Conservation (phyloP, 2,888 invertebrate genomes). For the Polydrusus tereticollis region DNA sequence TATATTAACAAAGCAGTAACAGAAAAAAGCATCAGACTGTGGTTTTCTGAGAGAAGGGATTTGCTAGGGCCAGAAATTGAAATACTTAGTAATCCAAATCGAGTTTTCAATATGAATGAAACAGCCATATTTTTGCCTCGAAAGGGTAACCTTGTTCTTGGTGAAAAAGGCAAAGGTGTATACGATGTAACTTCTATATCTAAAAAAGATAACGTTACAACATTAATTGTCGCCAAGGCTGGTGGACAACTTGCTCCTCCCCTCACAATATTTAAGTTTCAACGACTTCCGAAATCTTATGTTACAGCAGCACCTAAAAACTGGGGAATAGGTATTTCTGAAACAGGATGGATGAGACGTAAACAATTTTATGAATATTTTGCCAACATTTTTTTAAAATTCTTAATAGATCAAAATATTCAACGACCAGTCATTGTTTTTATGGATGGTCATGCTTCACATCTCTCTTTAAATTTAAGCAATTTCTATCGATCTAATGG, state of each 20-base stretch:
- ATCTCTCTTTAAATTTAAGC: slow-evolving; percentile 36
- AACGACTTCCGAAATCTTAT: slow-evolving; percentile 22
- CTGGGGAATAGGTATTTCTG: too few species aligned
- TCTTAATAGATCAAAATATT: slow-evolving; percentile 23
- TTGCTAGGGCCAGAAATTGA: slow-evolving; percentile 4
- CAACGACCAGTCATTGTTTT: slow-evolving; percentile 26
- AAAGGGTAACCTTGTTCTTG: slow-evolving; percentile 36
- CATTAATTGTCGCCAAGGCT: slow-evolving; percentile 38
- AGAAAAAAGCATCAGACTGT: background rate
- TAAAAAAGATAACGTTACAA: too few species aligned
- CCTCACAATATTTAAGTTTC: background rate
- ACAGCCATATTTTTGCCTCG: slow-evolving; percentile 42
- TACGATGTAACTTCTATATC: slow-evolving; percentile 41
- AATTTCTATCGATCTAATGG: slow-evolving; percentile 15
- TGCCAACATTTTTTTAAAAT: slow-evolving; percentile 26
- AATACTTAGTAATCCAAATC: background rate
- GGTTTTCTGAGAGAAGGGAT: slow-evolving; percentile 5
- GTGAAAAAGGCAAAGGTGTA: slow-evolving; percentile 27
- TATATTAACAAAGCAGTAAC: slow-evolving; percentile 18
- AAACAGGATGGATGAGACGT: slow-evolving; percentile 46
- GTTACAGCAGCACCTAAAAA: slow-evolving; percentile 29
- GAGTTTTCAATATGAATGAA: slow-evolving; percentile 38
- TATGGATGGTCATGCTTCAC: slow-evolving; percentile 35
- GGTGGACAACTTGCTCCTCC: slow-evolving; percentile 20
- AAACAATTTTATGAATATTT: too few species aligned